phyloP scores from a whole-genome alignment of 1,140 invertebrate species.

The Drosophila suzukii region DNA sequence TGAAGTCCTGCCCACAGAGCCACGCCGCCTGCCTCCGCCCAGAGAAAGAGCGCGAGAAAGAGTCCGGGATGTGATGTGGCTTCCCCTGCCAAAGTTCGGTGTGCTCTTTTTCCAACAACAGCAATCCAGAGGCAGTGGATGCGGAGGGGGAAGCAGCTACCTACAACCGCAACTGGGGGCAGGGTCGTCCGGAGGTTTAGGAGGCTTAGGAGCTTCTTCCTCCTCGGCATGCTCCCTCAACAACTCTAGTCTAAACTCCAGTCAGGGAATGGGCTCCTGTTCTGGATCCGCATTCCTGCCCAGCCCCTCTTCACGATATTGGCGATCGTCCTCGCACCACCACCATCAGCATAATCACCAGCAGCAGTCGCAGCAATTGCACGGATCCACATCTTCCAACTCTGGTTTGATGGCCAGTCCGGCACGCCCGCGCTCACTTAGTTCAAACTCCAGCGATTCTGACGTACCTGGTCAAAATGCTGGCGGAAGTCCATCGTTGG shows the following conservation, averaged over 20 bases:
- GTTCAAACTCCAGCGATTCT: slow-evolving; percentile 87
- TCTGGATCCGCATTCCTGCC: slow-evolving; percentile 62
- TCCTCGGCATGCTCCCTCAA: slow-evolving; percentile 39
- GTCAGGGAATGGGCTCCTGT: slow-evolving; percentile 38
- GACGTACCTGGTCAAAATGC: slow-evolving; percentile 85
- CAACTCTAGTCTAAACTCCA: slow-evolving; percentile 82
- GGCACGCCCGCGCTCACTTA: slow-evolving; percentile 87
- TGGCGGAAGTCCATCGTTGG: slow-evolving; percentile 88
- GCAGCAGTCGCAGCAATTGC: slow-evolving; percentile 38
- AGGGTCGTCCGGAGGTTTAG: background rate
- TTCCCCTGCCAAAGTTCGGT: slow-evolving; percentile 94
- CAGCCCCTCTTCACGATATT: slow-evolving; percentile 74
- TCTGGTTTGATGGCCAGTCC: slow-evolving; percentile 84
- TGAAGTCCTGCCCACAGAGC: slow-evolving; percentile 90
- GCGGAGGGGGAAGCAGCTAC: slow-evolving; percentile 30
- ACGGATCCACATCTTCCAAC: slow-evolving; percentile 32
- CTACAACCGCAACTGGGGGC: slow-evolving; percentile 38
- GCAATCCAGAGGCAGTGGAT: slow-evolving; percentile 10
- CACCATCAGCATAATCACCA: slow-evolving; percentile 75
- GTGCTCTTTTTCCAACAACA: slow-evolving; percentile 87
- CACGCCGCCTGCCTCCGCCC: slow-evolving; percentile 88
- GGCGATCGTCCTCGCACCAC: slow-evolving; percentile 78
- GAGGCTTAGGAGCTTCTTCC: slow-evolving; percentile 3
- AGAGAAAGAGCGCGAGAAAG: slow-evolving; percentile 86
- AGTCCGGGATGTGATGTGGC: slow-evolving; percentile 89